Evolutionary conservation across 2,113 vertebrate genomes (phyloP).

Genomic region (Calypte anna): DNA sequence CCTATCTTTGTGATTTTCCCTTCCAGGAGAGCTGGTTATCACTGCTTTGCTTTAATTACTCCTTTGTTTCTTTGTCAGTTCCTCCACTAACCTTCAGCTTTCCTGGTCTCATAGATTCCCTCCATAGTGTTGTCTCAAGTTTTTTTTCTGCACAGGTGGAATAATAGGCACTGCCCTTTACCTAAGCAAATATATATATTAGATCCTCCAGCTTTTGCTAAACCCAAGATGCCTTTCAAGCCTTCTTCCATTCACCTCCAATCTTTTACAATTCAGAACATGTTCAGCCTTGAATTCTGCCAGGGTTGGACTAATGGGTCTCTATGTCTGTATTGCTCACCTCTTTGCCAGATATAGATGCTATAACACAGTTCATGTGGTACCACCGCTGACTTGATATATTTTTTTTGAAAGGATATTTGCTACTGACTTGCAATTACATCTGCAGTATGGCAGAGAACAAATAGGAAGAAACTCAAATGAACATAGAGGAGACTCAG

Average conservation of each 20-base stretch:
- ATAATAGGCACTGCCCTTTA: background rate
- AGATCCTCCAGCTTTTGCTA: background rate
- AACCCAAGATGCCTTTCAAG: background rate
- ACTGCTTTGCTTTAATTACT: background rate
- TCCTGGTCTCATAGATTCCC: background rate
- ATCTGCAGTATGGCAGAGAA: background rate
- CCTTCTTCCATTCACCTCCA: background rate
- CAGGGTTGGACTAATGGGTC: background rate
- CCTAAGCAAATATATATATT: background rate
- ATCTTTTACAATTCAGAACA: background rate
- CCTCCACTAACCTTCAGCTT: background rate
- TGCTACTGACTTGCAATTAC: background rate
- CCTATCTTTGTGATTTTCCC: background rate
- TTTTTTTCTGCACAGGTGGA: background rate
- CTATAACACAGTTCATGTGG: background rate
- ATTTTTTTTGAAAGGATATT: background rate
- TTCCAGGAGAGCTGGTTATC: background rate
- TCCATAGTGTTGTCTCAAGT: background rate
- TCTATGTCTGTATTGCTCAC: background rate
- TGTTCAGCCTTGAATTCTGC: background rate
- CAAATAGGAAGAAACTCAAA: background rate
- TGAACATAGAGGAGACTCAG: background rate
- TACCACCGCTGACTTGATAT: background rate
- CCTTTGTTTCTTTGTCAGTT: background rate
- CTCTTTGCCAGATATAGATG: background rate